Conservation (phyloP, 2,888 invertebrate species). For the Sarcophaga variegata region DNA sequence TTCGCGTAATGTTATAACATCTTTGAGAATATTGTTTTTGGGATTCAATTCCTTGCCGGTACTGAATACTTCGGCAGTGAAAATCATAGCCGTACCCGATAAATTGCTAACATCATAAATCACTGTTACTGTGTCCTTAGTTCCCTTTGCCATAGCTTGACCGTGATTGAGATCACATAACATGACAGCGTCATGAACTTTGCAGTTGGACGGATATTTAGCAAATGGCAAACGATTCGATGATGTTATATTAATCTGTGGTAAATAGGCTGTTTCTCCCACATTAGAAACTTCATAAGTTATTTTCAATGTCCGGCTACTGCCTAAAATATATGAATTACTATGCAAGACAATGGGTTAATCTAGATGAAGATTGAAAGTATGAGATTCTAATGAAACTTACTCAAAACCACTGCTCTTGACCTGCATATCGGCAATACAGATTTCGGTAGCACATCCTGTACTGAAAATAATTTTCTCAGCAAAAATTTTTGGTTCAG, state of each 20-base stretch:
- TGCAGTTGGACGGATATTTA: constrained; percentile 79
- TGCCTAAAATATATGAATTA: constrained; percentile 79
- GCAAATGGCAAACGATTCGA: constrained; percentile 80
- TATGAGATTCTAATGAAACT: constrained; percentile 15
- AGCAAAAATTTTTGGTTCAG: constrained; percentile 76
- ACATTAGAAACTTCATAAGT: constrained; percentile 80
- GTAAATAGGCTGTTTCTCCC: constrained; percentile 83
- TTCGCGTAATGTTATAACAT: constrained; percentile 77
- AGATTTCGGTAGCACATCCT: constrained; percentile 79
- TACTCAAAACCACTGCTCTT: constrained; percentile 76
- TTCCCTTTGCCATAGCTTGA: constrained; percentile 76
- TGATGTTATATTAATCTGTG: constrained; percentile 82
- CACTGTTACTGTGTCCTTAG: constrained; percentile 75
- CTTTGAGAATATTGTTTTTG: constrained; percentile 75
- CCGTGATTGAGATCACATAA: constrained; percentile 79
- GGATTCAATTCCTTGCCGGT: constrained; percentile 79
- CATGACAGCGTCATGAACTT: constrained; percentile 74
- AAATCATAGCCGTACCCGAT: constrained; percentile 75
- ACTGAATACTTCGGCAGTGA: constrained; percentile 80
- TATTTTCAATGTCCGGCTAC: constrained; percentile 77
- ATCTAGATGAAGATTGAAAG: neutral
- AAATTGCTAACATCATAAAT: constrained; percentile 79
- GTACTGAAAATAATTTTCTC: constrained; percentile 81
- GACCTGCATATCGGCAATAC: constrained; percentile 80
- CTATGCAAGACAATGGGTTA: constrained; percentile 67